phyloP scores from a whole-genome alignment of 2,113 vertebrate species.

The Gallinago paraguaiae region DNA sequence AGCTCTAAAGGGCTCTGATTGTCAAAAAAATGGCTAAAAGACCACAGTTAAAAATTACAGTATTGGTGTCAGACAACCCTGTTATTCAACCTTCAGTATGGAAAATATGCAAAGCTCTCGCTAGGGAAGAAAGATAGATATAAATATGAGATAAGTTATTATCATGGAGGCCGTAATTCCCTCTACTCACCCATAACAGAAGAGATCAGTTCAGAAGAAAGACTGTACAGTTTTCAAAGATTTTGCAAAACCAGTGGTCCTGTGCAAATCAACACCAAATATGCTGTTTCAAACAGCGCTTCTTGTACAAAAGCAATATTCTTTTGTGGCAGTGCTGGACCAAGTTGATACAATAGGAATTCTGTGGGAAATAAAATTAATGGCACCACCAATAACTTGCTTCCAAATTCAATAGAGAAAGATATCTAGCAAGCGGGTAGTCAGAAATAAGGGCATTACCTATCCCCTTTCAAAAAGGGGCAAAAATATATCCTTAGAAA shows the following conservation, averaged over 20 bases:
- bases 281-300: neutral
- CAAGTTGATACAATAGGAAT: neutral
- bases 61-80: neutral
- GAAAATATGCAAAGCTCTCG: neutral
- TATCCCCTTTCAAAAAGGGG: constrained; percentile 22
- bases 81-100: neutral
- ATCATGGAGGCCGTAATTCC: neutral
- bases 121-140: neutral
- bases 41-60: neutral
- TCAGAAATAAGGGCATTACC: constrained; percentile 33
- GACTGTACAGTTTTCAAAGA: neutral
- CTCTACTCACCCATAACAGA: neutral
- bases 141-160: neutral
- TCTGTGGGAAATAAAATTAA: constrained; percentile 14
- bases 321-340: neutral
- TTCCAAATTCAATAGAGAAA: neutral
- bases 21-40: neutral
- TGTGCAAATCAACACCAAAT: neutral
- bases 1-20: neutral
- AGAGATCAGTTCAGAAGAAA: neutral
- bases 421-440: constrained; percentile 13
- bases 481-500: constrained; percentile 46
- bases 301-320: neutral
- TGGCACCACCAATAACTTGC: neutral
- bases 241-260: neutral